Conservation (phyloP, 2,888 invertebrate genomes). For the Apoderus coryli region DNA sequence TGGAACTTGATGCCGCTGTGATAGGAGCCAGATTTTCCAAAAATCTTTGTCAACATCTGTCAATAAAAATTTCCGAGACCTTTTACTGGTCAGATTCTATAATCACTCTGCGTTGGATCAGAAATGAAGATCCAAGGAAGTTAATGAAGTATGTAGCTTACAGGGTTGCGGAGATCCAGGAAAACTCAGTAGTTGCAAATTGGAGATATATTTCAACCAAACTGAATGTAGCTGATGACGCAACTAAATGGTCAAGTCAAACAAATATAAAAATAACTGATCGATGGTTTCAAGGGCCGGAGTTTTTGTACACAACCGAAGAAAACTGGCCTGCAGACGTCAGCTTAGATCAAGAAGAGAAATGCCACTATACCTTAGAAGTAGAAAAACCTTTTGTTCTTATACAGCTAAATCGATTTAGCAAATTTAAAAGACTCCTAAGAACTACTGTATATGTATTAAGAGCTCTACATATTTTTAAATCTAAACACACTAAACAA, state of each 20-base stretch:
- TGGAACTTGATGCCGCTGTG: constrained; percentile 17
- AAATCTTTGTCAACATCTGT: constrained; percentile 12
- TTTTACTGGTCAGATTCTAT: constrained; percentile 21
- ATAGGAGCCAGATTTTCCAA: constrained; percentile 13
- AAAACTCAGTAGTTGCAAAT: constrained; percentile 11
- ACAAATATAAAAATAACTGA: constrained; percentile 4
- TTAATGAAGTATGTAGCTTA: constrained; percentile 19
- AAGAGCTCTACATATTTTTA: too few species aligned
- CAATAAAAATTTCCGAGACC: constrained; percentile 10
- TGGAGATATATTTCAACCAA: constrained; percentile 19
- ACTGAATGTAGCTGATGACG: constrained; percentile 18
- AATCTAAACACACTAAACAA: too few species aligned
- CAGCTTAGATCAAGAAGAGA: too few species aligned
- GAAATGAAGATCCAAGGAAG: constrained; percentile 16
- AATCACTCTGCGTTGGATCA: constrained; percentile 18
- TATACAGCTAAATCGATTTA: too few species aligned
- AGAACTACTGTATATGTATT: too few species aligned
- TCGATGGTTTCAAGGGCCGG: too few species aligned
- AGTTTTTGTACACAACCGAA: too few species aligned
- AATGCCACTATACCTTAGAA: too few species aligned
- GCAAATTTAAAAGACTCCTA: too few species aligned
- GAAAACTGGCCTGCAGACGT: too few species aligned
- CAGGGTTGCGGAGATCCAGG: constrained; percentile 17
- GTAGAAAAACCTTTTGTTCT: too few species aligned
- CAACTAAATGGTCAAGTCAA: constrained; percentile 13